Percentiles rank a stretch among this genome's conserved stretches.
These are phyloP conservation scores for Papilio machaon DNA, from an alignment of 1,140 invertebrate genomes.

Conservation along the genomic window DNA sequence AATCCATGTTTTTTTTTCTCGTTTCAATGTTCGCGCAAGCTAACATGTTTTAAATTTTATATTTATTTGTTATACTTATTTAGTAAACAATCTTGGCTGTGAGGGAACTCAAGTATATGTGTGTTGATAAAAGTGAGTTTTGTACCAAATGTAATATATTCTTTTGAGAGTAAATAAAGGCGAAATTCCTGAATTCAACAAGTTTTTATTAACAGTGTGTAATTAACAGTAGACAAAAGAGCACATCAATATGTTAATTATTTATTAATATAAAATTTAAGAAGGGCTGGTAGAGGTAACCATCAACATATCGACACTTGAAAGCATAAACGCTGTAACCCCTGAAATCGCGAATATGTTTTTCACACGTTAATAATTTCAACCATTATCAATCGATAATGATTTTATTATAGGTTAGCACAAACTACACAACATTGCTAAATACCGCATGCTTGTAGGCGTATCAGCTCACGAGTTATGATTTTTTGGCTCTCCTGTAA, in stretches of 20 bases:
- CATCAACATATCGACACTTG: conserved; percentile 25
- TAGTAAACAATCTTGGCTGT: conserved; percentile 57
- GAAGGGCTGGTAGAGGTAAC: conserved; percentile 31
- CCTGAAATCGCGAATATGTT: no score
- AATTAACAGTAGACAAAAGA: conserved; percentile 39
- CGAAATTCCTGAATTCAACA: conserved; percentile 38
- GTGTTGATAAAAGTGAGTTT: conserved; percentile 50
- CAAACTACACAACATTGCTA: no score
- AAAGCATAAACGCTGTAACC: no score
- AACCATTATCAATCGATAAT: no score
- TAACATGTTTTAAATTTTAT: conserved; percentile 31
- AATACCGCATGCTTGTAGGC: no score
- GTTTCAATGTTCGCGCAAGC: not conserved
- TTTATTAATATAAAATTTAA: conserved; percentile 64
- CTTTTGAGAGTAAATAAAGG: conserved; percentile 39
- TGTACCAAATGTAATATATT: conserved; percentile 53
- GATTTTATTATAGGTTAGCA: no score
- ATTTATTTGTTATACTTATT: conserved; percentile 45
- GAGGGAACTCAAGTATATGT: conserved; percentile 57
- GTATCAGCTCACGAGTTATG: no score
- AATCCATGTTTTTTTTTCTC: conserved; percentile 32
- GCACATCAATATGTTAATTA: conserved; percentile 43
- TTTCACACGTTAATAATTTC: no score
- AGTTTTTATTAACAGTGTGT: conserved; percentile 4
- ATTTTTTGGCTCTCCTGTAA: no score